These are phyloP conservation scores for Lycaon pictus DNA, from an alignment of 2,113 vertebrate genomes.

Conservation along the genomic window DNA sequence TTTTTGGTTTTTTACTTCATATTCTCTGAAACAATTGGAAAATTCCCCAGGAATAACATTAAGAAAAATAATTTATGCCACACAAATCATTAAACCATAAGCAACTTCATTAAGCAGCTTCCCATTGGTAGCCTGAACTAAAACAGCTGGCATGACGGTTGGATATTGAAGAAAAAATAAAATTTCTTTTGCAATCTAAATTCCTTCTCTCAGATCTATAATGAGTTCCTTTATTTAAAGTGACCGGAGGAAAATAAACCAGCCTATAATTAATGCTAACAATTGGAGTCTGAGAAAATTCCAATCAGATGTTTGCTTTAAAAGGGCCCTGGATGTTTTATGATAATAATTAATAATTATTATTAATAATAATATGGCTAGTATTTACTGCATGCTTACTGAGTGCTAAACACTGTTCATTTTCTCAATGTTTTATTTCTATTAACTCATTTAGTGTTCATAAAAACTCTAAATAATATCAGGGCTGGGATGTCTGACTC, in stretches of 20 bases:
- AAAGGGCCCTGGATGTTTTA: neutral
- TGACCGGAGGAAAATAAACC: neutral
- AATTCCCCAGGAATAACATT: constrained; percentile 74
- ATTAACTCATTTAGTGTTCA: neutral
- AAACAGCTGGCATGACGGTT: constrained; percentile 67
- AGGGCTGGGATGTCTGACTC: neutral
- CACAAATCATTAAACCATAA: constrained; percentile 79
- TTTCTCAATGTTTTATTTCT: constrained; percentile 8
- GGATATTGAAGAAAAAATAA: constrained; percentile 62
- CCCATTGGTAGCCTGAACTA: constrained; percentile 59
- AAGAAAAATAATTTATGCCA: constrained; percentile 70
- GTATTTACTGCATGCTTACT: neutral
- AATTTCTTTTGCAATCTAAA: constrained; percentile 46
- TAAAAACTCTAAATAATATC: neutral
- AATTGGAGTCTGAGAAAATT: constrained; percentile 7
- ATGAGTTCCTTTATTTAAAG: constrained; percentile 55
- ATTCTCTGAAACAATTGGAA: constrained; percentile 72
- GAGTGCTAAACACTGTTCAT: neutral
- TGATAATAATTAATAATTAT: neutral
- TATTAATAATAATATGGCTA: neutral
- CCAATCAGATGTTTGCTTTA: neutral
- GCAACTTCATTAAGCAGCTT: constrained; percentile 77
- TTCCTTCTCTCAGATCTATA: constrained; percentile 33
- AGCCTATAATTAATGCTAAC: constrained; percentile 40
- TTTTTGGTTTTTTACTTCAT: constrained; percentile 56